A percentile compares a stretch with the other conserved stretches of the same genome.
Evolutionary conservation across 2,888 invertebrate species (phyloP).

Genomic region (Nomada ruficornis): DNA sequence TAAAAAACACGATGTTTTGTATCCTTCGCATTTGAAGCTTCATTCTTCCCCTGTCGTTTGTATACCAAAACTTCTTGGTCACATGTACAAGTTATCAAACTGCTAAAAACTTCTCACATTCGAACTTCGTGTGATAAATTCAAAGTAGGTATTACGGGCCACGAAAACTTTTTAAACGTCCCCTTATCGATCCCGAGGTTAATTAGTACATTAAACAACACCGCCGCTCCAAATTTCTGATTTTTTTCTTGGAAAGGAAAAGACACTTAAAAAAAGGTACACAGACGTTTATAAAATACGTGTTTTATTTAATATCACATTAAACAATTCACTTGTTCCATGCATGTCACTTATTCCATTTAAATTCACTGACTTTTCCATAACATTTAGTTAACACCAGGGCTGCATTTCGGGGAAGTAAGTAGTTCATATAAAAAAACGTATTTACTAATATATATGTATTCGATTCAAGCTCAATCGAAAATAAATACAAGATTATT

Average conservation of each 20-base stretch:
- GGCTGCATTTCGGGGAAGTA: too few relatives aligned
- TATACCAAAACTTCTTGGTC: neutral
- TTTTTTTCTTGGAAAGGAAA: neutral
- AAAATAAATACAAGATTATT: too few relatives aligned
- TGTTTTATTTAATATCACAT: conserved; percentile 11
- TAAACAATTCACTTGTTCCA: neutral
- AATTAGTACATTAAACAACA: neutral
- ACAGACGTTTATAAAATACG: neutral
- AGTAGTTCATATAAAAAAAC: too few relatives aligned
- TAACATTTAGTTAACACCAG: too few relatives aligned
- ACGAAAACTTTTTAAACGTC: conserved; percentile 1
- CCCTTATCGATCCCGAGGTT: conserved; percentile 1
- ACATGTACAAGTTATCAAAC: neutral
- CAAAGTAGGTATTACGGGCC: neutral
- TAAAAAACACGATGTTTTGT: too few relatives aligned
- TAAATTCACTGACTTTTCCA: too few relatives aligned
- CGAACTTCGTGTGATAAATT: conserved; percentile 5
- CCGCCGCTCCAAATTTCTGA: too few relatives aligned
- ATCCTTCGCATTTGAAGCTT: neutral
- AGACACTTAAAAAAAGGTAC: too few relatives aligned
- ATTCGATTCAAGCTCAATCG: too few relatives aligned
- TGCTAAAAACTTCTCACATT: neutral
- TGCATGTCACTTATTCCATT: too few relatives aligned
- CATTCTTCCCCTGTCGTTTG: neutral
- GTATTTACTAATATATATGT: too few relatives aligned